Conservation (phyloP, 2,797 vertebrate species). For the Varecia variegata region DNA sequence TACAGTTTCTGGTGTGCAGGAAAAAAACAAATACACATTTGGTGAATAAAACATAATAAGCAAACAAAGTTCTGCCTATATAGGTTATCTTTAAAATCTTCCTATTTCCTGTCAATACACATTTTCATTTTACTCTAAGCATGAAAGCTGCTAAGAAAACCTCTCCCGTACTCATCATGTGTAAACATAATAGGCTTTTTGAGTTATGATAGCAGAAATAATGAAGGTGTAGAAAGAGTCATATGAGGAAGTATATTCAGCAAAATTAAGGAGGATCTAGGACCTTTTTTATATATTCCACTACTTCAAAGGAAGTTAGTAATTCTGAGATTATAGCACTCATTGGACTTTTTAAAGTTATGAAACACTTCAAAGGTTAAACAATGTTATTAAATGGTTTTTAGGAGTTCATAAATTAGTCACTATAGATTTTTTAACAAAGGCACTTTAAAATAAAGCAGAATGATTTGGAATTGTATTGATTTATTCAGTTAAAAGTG, state of each 20-base stretch:
- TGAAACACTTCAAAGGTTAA: conserved; percentile 73
- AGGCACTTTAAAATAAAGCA: conserved; percentile 73
- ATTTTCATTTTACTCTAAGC: conserved; percentile 2
- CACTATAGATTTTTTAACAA: conserved; percentile 73
- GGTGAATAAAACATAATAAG: not conserved
- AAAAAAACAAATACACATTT: not conserved
- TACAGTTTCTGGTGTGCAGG: not conserved
- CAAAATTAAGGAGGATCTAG: conserved; percentile 10
- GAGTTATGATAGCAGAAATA: not conserved
- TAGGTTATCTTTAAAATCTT: not conserved
- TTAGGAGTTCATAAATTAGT: conserved; percentile 77
- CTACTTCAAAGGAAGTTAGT: conserved; percentile 58
- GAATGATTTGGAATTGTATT: conserved; percentile 73
- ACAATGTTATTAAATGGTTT: conserved; percentile 68
- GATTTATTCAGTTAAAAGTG: conserved; percentile 71
- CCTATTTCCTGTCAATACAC: not conserved
- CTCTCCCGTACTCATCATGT: not conserved
- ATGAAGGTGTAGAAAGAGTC: not conserved
- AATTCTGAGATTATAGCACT: conserved; percentile 69
- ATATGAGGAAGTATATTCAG: not conserved
- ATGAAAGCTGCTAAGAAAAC: not conserved
- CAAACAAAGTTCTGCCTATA: not conserved
- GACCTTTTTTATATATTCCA: not conserved
- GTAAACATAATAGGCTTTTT: not conserved
- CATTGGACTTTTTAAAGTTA: conserved; percentile 58